Percentiles rank a stretch among this genome's conserved stretches.
Conservation (phyloP, 2,888 invertebrate species). For the Orchesellides sinensis region DNA sequence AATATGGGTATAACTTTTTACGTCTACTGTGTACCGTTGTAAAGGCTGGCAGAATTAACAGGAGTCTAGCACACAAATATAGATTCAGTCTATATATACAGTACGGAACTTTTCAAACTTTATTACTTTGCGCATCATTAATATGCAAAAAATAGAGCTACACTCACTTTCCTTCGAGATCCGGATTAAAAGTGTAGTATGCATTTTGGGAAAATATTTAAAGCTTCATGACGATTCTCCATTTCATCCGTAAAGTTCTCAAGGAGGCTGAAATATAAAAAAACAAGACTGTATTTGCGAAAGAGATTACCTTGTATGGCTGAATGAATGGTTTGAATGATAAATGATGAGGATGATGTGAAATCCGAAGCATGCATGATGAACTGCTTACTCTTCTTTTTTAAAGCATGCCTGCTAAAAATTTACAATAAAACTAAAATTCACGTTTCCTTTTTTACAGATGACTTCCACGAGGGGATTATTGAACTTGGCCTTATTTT, state of each 20-base stretch:
- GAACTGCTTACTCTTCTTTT: not conserved
- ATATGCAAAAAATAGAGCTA: not conserved
- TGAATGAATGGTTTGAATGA: not conserved
- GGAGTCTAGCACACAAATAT: not conserved
- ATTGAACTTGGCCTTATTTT: slow-evolving; percentile 74
- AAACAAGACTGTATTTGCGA: slow-evolving; percentile 6
- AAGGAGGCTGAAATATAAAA: not conserved
- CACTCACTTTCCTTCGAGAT: not conserved
- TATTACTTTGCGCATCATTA: too few relatives aligned
- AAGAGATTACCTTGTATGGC: not conserved
- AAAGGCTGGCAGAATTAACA: not conserved
- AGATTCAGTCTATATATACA: slow-evolving; percentile 1
- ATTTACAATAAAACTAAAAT: not conserved
- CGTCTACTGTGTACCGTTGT: not conserved
- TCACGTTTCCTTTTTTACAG: slow-evolving; percentile 62
- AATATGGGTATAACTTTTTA: slow-evolving; percentile 1
- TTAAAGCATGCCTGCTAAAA: not conserved
- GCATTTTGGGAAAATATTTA: too few relatives aligned
- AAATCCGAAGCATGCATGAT: slow-evolving; percentile 18
- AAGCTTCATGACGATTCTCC: too few relatives aligned
- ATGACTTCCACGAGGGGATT: slow-evolving; percentile 73
- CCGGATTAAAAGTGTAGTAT: too few relatives aligned
- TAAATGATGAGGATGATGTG: slow-evolving; percentile 7
- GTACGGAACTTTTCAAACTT: too few relatives aligned
- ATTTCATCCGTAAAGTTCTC: slow-evolving; percentile 8